Base-by-base conservation (phyloP, 2,797 vertebrate genomes). In the Cyprinodon diabolis region DNA sequence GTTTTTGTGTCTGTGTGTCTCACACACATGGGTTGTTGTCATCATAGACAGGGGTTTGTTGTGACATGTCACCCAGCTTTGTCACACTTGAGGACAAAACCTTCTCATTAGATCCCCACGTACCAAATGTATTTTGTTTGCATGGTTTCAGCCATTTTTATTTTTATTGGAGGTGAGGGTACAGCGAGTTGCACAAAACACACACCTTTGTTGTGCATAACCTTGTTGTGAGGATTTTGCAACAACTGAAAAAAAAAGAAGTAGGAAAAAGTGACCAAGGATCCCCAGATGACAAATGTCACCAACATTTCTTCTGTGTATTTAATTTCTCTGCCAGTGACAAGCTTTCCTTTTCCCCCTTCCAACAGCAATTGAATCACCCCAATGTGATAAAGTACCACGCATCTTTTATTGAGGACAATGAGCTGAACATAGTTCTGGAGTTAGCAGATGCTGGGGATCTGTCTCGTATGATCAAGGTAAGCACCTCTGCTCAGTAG, bases 311-410 rank as follows among this genome's bases (percentile, higher is more conserved):
- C 74, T 56, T 74, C 60, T 83, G 21, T 75, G 65, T 15, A 30
- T 58, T 76, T 65, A 15, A 68, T 52, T n/a, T 12, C 19, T 58
- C 4, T 66, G 12, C 80, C 56, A 47, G 3, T 88, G 43, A 76
- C 79, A 75, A 66, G 17, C 43, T 43, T 45, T 81, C 63, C 21
- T 63, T 71, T 55, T 55, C 48, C 58, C 12, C 47, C 9, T 55
- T 68, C 60, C 66, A 58, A 80, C 94, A 99, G 98, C 98, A 99
- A 98, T 87, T 99, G 93, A 99, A 99, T 91, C 98, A 99, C 86
- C 97, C 98, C 82, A 99, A 99, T 91, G 98, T 99, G 86, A 99
- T 99, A 91, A 99, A 99, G 93, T 99, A 98, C 85, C 97, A 98
- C 58, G 97, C 97, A 43, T 99, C 97, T 65, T 99, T 99, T 92